Conservation (phyloP, 2,113 vertebrate species). For the Spea multiplicata region DNA sequence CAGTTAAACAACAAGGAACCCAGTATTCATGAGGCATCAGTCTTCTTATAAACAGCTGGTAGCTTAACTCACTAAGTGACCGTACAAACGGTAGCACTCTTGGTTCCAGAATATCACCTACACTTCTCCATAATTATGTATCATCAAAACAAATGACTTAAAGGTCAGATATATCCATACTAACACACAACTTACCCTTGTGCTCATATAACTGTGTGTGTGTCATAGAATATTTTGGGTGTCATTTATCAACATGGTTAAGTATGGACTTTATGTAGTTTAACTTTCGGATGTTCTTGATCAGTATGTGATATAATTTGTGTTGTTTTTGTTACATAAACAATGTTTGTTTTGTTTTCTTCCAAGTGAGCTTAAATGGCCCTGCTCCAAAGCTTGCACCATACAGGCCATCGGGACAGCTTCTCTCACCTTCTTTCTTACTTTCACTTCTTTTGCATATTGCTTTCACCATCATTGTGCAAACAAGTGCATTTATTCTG, state of each 20-base stretch:
- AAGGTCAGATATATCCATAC: too few species aligned
- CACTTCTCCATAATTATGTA: too few species aligned
- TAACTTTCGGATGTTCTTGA: neutral
- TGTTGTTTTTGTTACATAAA: neutral
- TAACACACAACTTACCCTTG: too few species aligned
- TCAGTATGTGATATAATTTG: neutral
- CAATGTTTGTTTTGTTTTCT: constrained; percentile 5
- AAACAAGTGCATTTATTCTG: constrained; percentile 63
- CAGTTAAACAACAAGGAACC: too few species aligned
- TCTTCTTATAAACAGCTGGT: too few species aligned
- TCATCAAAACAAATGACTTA: too few species aligned
- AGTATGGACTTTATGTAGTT: neutral
- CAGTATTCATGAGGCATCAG: too few species aligned
- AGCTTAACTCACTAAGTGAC: too few species aligned
- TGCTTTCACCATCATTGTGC: constrained; percentile 65
- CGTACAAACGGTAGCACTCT: too few species aligned
- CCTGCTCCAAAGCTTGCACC: constrained; percentile 69
- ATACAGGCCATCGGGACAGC: constrained; percentile 64
- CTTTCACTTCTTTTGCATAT: constrained; percentile 70
- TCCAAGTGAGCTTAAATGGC: constrained; percentile 71
- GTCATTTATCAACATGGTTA: neutral
- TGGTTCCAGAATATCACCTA: too few species aligned
- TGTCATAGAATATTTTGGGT: neutral
- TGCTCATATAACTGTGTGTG: neutral
- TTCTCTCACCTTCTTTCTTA: constrained; percentile 69